phyloP scores from a whole-genome alignment of 2,888 invertebrate genomes.

The Melanargia galathea region DNA sequence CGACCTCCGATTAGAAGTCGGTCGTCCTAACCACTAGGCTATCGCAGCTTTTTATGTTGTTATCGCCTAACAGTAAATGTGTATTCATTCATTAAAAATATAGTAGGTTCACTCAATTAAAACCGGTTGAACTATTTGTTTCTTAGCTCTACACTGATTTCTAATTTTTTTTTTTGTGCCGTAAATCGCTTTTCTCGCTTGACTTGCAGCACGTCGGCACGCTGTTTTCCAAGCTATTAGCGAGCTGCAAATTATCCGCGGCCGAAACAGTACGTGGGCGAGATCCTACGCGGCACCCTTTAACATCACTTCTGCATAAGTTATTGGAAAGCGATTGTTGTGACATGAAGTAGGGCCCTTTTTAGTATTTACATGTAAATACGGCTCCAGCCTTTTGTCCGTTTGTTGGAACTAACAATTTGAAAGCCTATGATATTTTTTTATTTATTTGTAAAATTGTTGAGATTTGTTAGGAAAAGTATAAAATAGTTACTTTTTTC shows the following conservation, averaged over 20 bases:
- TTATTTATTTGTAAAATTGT: not conserved
- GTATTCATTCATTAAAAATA: not conserved
- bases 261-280: constrained; percentile 63
- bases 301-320: constrained; percentile 41
- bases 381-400: constrained; percentile 12
- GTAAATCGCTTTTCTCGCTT: constrained; percentile 20
- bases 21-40: too few relatives aligned
- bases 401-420: constrained; percentile 9
- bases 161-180: not conserved
- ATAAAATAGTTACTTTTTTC: not conserved
- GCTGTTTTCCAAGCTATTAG: constrained; percentile 61
- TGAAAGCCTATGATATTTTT: not conserved
- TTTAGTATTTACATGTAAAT: constrained; percentile 23
- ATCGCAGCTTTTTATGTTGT: too few relatives aligned
- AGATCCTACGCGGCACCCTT: constrained; percentile 47
- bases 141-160: not conserved
- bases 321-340: constrained; percentile 43
- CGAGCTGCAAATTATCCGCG: constrained; percentile 72
- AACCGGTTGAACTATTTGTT: not conserved
- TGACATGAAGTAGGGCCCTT: constrained; percentile 24
- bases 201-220: constrained; percentile 43
- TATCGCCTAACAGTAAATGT: too few relatives aligned
- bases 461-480: not conserved
- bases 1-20: too few relatives aligned
- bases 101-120: not conserved